These are phyloP conservation scores for Dicrurus megarhynchus DNA, from an alignment of 2,113 vertebrate genomes.

Conservation along the genomic window DNA sequence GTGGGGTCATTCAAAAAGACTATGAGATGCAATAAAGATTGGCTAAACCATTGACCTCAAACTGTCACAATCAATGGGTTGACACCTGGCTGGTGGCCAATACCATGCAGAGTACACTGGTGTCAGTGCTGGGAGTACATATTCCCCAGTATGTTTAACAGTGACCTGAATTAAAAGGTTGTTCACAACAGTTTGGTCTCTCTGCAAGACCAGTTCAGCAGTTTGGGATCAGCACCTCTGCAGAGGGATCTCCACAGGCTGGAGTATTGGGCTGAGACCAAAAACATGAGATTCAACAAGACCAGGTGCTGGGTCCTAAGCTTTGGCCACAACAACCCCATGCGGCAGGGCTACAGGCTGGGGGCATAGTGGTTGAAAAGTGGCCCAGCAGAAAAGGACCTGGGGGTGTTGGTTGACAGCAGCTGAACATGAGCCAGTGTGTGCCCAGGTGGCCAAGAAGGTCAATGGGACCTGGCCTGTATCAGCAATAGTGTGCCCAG, in stretches of 20 bases:
- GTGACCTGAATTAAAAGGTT: background rate
- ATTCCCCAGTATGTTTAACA: background rate
- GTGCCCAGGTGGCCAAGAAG: background rate
- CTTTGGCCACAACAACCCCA: background rate
- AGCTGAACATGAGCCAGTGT: background rate
- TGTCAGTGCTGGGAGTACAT: background rate
- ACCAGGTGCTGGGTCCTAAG: background rate
- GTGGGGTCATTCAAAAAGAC: background rate
- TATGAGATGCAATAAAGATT: background rate
- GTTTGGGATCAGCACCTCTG: background rate
- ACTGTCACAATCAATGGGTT: background rate
- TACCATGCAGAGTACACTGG: background rate
- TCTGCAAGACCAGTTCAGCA: background rate
- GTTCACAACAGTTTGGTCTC: background rate
- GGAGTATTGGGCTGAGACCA: background rate
- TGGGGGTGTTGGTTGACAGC: background rate
- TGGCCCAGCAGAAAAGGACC: background rate
- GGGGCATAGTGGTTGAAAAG: background rate
- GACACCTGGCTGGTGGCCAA: background rate
- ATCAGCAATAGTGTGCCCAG: background rate
- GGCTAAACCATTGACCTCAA: background rate
- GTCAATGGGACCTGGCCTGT: background rate
- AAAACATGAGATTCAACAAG: background rate
- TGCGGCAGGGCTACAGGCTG: background rate
- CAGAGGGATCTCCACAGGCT: background rate